Evolutionary conservation across 2,113 vertebrate genomes (phyloP), one percentile per base, ranked within the genome.

Genomic region (Macrotus californicus): DNA sequence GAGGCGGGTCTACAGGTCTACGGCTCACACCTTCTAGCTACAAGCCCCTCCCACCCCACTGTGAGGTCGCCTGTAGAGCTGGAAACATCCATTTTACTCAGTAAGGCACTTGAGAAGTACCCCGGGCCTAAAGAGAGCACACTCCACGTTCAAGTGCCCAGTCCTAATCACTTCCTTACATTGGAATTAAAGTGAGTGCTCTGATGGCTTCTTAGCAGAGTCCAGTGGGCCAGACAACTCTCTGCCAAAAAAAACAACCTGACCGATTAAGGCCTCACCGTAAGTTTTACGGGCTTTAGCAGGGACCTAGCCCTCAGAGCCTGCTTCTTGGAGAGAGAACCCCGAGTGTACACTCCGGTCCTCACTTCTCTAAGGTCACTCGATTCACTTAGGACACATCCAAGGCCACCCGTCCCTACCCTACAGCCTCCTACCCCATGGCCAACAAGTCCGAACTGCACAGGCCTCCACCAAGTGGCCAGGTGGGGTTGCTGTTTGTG

Each of bases 131-230:
- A 88, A 70, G 39, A 87, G 75, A 82, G 75, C 54, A 67, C 69
- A 76, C 70, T 93, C 82, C 73, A 83, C 85, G 79, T 95, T 93
- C 67, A 73, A 64, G 73, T 87, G 87, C 96, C 94, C 86, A 91
- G 73, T 75, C 21, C 1, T 61, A 83, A 87, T 87, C 70, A 80
- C n/a, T 95, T 96, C 89, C 85, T 91, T 66, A 84, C 18, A 0
- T 94, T 75, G 86, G 61, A 77, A 31, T 81, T n/a, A 43, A 83
- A 84, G 26, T 2, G 2, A 89, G n/a, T 0, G 2, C 39, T 91
- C 43, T 73, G 31, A 76, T 7, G 72, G 59, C 41, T 43, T 79
- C n/a, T 82, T 75, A 93, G 86, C 81, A 95, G 54, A 83, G 26
- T 31, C 41, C 80, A 39, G 39, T 11, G 6, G 50, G 43, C 26